Conservation (phyloP, 2,888 invertebrate genomes). For the Rhogogaster chlorosoma region DNA sequence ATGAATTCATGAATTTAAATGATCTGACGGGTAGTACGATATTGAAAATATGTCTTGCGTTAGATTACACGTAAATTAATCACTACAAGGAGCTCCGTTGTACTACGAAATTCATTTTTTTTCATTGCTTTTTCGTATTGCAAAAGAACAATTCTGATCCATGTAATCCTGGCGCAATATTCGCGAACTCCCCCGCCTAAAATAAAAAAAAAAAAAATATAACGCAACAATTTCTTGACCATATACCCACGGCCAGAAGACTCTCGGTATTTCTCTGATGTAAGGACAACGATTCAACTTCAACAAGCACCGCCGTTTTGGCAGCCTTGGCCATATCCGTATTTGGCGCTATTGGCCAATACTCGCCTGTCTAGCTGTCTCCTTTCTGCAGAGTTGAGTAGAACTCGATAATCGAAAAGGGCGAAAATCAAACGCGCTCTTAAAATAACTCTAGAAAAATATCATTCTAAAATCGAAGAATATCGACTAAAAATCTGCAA, state of each 20-base stretch:
- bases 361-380: not conserved
- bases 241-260: not conserved
- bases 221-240: conserved; percentile 29
- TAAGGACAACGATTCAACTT: conserved; percentile 59
- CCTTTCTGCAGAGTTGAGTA: not conserved
- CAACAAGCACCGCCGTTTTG: conserved; percentile 55
- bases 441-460: not conserved
- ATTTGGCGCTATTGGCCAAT: conserved; percentile 61
- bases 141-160: not conserved
- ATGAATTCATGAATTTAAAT: conserved; percentile 1
- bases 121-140: not conserved
- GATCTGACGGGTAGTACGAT: conserved; percentile 9
- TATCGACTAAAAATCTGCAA: not conserved
- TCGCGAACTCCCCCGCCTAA: not conserved
- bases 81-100: not conserved
- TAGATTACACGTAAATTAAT: not conserved
- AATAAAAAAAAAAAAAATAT: conserved; percentile 3
- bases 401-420: not conserved
- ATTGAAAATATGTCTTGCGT: not conserved
- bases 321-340: conserved; percentile 58
- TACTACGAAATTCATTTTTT: not conserved
- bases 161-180: not conserved
- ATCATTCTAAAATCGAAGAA: not conserved
- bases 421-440: not conserved
- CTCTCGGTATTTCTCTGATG: conserved; percentile 41